phyloP scores from a whole-genome alignment of 2,113 vertebrate genomes.

The Rhinogobius similis region DNA sequence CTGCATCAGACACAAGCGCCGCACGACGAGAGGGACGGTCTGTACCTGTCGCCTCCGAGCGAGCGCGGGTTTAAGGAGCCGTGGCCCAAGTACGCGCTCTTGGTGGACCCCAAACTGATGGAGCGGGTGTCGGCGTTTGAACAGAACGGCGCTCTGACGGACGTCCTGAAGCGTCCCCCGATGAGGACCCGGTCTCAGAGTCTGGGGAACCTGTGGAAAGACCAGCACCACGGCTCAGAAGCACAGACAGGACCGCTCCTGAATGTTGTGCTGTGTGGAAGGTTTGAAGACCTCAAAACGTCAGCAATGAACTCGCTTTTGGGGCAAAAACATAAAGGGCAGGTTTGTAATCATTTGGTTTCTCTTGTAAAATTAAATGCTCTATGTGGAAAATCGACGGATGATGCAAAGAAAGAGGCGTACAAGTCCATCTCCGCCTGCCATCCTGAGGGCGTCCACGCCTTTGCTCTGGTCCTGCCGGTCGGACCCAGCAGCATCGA shows the following conservation, averaged over 20 bases:
- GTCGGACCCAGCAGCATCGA: conserved; percentile 18
- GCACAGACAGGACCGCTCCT: neutral
- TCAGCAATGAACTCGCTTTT: conserved; percentile 26
- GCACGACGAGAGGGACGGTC: neutral
- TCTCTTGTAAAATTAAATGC: conserved; percentile 41
- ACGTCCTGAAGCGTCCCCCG: neutral
- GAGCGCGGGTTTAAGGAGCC: neutral
- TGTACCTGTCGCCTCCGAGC: neutral
- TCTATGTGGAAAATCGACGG: conserved; percentile 19
- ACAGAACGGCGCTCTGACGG: neutral
- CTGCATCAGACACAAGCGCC: too few relatives aligned
- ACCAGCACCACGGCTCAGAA: neutral
- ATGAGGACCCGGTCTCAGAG: neutral
- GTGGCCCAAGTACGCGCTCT: neutral
- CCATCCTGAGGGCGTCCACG: conserved; percentile 35
- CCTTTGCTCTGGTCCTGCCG: conserved; percentile 39
- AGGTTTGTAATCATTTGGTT: conserved; percentile 25
- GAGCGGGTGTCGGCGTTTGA: neutral
- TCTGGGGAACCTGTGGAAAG: neutral
- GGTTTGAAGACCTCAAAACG: conserved; percentile 21
- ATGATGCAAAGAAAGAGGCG: conserved; percentile 4
- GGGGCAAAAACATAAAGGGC: neutral
- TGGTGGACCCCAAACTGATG: neutral
- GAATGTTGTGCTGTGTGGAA: conserved; percentile 53
- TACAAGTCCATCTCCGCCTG: conserved; percentile 27